A percentile compares a stretch with the other conserved stretches of the same genome.
Conservation (phyloP, 2,888 invertebrate species). For the Diaprepes abbreviatus region DNA sequence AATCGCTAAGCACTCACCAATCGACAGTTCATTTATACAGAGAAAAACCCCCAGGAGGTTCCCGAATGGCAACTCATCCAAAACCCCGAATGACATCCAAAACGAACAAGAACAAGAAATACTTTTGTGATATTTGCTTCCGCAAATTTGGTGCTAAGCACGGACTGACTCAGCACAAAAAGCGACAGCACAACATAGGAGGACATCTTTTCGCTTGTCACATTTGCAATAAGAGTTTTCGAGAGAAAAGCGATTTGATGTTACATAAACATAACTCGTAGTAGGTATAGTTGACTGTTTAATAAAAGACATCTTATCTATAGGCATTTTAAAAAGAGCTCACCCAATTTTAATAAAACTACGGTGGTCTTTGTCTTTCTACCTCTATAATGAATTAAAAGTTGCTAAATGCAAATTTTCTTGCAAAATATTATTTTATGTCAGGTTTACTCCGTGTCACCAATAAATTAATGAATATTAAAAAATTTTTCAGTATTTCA, state of each 20-base stretch:
- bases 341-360: neutral
- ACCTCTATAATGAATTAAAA: too few relatives aligned
- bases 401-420: too few relatives aligned
- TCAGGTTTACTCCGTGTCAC: too few relatives aligned
- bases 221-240: slow-evolving; percentile 87
- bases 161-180: slow-evolving; percentile 84
- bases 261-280: slow-evolving; percentile 76
- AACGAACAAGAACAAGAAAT: slow-evolving; percentile 44
- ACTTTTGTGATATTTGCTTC: slow-evolving; percentile 81
- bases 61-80: neutral
- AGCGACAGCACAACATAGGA: slow-evolving; percentile 84
- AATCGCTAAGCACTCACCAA: slow-evolving; percentile 21
- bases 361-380: too few relatives aligned
- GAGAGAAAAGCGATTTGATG: slow-evolving; percentile 87
- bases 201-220: slow-evolving; percentile 86
- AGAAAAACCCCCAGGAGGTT: slow-evolving; percentile 3
- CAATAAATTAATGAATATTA: too few relatives aligned
- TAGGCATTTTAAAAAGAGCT: neutral
- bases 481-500: too few relatives aligned
- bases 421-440: too few relatives aligned
- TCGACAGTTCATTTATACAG: slow-evolving; percentile 36
- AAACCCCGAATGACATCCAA: slow-evolving; percentile 61
- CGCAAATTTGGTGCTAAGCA: slow-evolving; percentile 88
- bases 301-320: neutral
- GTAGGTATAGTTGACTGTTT: neutral